Evolutionary conservation across 1,140 invertebrate genomes (phyloP).

Genomic region (Drosophila setifemur): DNA sequence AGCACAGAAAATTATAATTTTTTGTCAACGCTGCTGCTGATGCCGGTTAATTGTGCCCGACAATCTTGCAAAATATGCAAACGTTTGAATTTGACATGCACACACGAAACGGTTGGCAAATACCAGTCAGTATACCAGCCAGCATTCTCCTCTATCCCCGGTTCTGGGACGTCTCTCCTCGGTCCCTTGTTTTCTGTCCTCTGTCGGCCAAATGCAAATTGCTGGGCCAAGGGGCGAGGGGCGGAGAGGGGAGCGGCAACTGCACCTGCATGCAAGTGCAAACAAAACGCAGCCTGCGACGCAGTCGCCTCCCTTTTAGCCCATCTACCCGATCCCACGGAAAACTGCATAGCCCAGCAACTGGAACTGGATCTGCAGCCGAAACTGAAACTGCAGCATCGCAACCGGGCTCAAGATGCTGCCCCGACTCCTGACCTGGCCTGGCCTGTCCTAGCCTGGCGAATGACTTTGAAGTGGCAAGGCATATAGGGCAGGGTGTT

Average conservation of each 20-base stretch:
- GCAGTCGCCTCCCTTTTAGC: not conserved
- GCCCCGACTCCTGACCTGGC: slow-evolving; percentile 1
- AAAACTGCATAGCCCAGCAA: slow-evolving; percentile 60
- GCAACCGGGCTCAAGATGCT: slow-evolving; percentile 59
- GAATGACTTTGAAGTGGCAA: slow-evolving; percentile 78
- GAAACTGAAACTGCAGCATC: not conserved
- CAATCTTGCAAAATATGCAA: slow-evolving; percentile 79
- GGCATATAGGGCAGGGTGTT: slow-evolving; percentile 76
- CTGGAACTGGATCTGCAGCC: slow-evolving; percentile 2
- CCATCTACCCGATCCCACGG: not conserved
- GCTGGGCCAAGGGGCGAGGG: slow-evolving; percentile 50
- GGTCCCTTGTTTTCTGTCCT: not conserved
- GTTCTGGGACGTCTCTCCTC: not conserved
- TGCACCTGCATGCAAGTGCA: slow-evolving; percentile 72
- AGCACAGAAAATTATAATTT: slow-evolving; percentile 76
- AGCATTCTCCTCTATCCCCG: slow-evolving; percentile 31
- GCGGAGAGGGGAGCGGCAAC: slow-evolving; percentile 46
- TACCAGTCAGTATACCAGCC: slow-evolving; percentile 59
- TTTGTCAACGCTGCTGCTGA: slow-evolving; percentile 64
- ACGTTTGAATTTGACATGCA: slow-evolving; percentile 79
- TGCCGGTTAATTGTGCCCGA: slow-evolving; percentile 77
- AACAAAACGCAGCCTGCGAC: slow-evolving; percentile 63
- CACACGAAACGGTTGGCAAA: slow-evolving; percentile 76
- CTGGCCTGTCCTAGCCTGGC: slow-evolving; percentile 18
- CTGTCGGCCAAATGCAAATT: slow-evolving; percentile 57